Evolutionary conservation across 2,888 invertebrate species (phyloP).

Genomic region (Chelonus formosanus): DNA sequence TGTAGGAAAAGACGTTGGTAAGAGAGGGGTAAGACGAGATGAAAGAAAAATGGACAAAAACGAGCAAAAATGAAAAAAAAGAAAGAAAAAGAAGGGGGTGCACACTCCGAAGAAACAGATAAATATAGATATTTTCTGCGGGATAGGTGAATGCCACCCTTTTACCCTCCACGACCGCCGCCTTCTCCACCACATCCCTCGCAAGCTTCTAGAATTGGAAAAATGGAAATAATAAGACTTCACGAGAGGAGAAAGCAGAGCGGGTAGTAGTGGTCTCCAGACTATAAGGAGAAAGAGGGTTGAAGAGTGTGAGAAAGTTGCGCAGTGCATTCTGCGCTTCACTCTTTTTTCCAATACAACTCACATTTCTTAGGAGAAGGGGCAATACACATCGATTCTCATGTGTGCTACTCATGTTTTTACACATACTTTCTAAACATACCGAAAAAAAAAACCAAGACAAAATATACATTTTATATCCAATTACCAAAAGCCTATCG

Average conservation of each 20-base stretch:
- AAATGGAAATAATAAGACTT: constrained; percentile 64
- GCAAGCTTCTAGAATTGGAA: constrained; percentile 55
- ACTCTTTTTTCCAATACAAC: constrained; percentile 19
- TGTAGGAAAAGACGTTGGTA: constrained; percentile 34
- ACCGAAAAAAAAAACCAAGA: too few species aligned
- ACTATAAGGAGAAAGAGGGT: constrained; percentile 39
- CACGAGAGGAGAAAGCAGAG: constrained; percentile 35
- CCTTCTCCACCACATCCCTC: constrained; percentile 26
- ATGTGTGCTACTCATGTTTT: constrained; percentile 1
- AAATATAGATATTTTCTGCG: constrained; percentile 61
- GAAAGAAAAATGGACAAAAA: constrained; percentile 29
- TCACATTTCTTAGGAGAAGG: constrained; percentile 8
- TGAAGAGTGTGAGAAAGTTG: constrained; percentile 45
- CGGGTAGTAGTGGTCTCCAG: constrained; percentile 34
- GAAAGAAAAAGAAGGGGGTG: constrained; percentile 36
- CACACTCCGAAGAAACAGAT: constrained; percentile 58
- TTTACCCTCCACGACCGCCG: constrained; percentile 20
- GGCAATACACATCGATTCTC: neutral
- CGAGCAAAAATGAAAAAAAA: constrained; percentile 34
- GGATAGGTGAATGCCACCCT: constrained; percentile 43
- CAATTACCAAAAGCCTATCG: too few species aligned
- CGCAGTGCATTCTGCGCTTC: constrained; percentile 62
- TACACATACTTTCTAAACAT: constrained; percentile 8
- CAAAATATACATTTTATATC: too few species aligned
- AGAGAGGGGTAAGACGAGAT: constrained; percentile 22